Percentiles rank a stretch among this genome's conserved stretches.
Evolutionary conservation across 35 echinoderm and acorn worm genomes (phyloP).

Genomic region (Apostichopus japonicus): DNA sequence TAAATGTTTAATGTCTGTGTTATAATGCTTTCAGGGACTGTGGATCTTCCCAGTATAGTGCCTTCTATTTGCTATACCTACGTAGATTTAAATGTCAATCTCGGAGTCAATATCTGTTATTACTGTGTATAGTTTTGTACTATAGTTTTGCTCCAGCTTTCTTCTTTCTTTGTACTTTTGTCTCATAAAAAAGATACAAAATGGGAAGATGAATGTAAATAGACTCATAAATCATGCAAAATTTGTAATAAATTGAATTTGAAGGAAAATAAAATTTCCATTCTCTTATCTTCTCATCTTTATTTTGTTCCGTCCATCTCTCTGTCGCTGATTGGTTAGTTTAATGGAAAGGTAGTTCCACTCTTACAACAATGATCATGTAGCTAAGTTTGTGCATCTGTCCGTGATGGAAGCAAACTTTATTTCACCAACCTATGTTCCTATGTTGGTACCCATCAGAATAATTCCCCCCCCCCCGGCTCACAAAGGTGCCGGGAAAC

Average conservation of each 20-base stretch:
- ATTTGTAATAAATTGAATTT: slow-evolving; percentile 29
- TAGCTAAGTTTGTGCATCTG: too few relatives aligned
- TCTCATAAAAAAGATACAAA: too few relatives aligned
- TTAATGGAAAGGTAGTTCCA: too few relatives aligned
- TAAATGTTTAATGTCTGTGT: background rate
- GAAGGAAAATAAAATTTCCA: background rate
- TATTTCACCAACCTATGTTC: too few relatives aligned
- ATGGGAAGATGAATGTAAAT: slow-evolving; percentile 1
- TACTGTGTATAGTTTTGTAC: slow-evolving; percentile 24
- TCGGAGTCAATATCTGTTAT: slow-evolving; percentile 14
- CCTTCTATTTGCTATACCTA: background rate
- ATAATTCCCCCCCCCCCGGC: too few relatives aligned
- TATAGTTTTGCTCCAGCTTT: background rate
- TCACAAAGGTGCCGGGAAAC: too few relatives aligned
- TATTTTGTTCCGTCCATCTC: background rate
- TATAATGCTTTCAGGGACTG: slow-evolving; percentile 21
- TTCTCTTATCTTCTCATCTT: background rate
- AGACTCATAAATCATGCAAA: slow-evolving; percentile 35
- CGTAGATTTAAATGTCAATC: background rate
- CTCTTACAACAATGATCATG: too few relatives aligned
- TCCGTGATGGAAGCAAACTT: too few relatives aligned
- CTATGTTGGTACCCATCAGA: too few relatives aligned
- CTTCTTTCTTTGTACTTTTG: slow-evolving; percentile 10
- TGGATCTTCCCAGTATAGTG: slow-evolving; percentile 13
- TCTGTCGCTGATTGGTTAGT: background rate